These are phyloP conservation scores for Acrobeloides nanus DNA, from an alignment of 2,888 invertebrate genomes.

Conservation along the genomic window DNA sequence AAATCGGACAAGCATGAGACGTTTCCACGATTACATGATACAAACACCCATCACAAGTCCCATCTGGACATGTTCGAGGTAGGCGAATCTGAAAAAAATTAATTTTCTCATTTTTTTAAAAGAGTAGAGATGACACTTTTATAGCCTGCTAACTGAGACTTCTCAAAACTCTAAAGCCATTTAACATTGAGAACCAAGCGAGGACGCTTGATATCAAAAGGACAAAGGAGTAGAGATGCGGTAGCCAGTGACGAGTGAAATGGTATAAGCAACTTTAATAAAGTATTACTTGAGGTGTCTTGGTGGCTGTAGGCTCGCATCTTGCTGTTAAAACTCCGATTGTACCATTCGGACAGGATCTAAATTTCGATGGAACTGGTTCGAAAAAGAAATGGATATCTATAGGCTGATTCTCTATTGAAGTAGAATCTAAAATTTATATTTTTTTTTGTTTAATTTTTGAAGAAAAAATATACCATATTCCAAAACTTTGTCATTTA, in stretches of 20 bases:
- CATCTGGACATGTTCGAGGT: conserved; percentile 54
- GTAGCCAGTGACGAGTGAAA: too few relatives aligned
- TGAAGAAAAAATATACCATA: conserved; percentile 30
- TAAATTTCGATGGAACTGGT: conserved; percentile 14
- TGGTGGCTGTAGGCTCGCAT: conserved; percentile 55
- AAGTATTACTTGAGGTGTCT: conserved; percentile 8
- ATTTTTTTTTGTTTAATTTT: not conserved
- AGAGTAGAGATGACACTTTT: not conserved
- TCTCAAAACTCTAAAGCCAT: too few relatives aligned
- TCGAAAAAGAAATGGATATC: conserved; percentile 50
- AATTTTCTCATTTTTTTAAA: not conserved
- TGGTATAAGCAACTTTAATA: not conserved
- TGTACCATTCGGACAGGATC: conserved; percentile 59
- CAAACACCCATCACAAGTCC: conserved; percentile 64
- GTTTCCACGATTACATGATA: conserved; percentile 54
- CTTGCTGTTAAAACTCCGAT: conserved; percentile 60
- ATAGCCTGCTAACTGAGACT: too few relatives aligned
- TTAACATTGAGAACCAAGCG: too few relatives aligned
- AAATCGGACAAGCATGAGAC: conserved; percentile 60
- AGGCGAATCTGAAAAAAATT: conserved; percentile 27
- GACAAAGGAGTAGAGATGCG: too few relatives aligned
- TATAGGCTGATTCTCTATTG: conserved; percentile 27
- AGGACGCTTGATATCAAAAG: too few relatives aligned
- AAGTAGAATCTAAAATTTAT: conserved; percentile 15
- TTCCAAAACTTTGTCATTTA: conserved; percentile 44